Evolutionary conservation across 2,888 invertebrate species (phyloP).

Genomic region (Diploptera punctata): DNA sequence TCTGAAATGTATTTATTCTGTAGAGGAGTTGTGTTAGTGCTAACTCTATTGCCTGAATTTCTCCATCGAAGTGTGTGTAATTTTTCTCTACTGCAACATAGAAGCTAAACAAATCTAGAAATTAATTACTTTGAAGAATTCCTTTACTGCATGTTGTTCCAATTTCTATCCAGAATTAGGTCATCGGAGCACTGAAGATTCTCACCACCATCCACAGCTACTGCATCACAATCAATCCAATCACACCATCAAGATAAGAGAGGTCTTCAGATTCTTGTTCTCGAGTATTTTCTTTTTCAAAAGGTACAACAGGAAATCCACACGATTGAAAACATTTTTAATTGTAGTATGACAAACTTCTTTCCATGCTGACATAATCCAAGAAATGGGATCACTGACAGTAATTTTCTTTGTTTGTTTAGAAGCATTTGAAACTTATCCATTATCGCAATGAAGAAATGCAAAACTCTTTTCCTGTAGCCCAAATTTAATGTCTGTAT

Average conservation of each 20-base stretch:
- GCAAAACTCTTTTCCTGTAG: not conserved
- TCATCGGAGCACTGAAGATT: too few species aligned
- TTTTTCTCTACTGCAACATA: too few species aligned
- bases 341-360: not conserved
- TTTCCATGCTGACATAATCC: not conserved
- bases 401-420: slow-evolving; percentile 1
- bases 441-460: not conserved
- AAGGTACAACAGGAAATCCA: not conserved
- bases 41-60: too few species aligned
- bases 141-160: too few species aligned
- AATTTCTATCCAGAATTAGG: too few species aligned
- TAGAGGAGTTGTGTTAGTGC: too few species aligned
- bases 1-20: too few species aligned
- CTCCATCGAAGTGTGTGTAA: too few species aligned
- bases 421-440: not conserved
- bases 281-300: not conserved
- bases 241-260: not conserved
- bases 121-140: too few species aligned
- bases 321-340: not conserved
- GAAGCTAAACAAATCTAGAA: too few species aligned
- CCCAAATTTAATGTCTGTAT: not conserved
- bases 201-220: too few species aligned
- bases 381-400: not conserved
- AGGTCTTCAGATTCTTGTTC: not conserved
- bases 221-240: not conserved